Percentiles rank a stretch among this genome's conserved stretches.
Conservation (phyloP, 30 jellyfish, hydroid and myxozoan species). For the Phacellophora camtschatica region DNA sequence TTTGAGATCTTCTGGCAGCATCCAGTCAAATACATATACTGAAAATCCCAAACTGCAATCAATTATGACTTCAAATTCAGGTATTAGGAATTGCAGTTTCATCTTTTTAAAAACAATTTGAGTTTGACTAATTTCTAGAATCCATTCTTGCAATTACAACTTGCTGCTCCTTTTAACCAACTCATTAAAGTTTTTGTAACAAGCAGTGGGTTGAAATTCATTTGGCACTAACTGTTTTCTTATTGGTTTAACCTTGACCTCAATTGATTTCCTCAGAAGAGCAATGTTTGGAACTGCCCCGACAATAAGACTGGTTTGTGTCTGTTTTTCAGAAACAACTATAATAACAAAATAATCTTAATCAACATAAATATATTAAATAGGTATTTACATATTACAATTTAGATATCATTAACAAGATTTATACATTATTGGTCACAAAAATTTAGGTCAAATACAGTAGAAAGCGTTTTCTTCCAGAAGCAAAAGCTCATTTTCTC, state of each 20-base stretch:
- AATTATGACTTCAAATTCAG: slow-evolving; percentile 25
- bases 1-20: slow-evolving; percentile 34
- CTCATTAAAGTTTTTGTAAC: background rate
- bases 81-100: background rate
- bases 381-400: too few species aligned
- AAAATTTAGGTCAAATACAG: too few species aligned
- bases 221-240: background rate
- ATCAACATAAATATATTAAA: too few species aligned
- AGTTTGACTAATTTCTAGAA: background rate
- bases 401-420: too few species aligned
- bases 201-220: background rate
- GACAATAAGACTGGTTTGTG: background rate
- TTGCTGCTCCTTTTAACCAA: background rate
- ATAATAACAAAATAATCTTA: background rate
- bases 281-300: background rate
- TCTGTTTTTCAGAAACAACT: background rate
- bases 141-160: background rate
- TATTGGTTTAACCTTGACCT: background rate
- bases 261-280: background rate
- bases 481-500: too few species aligned
- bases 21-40: slow-evolving; percentile 47
- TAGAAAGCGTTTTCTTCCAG: too few species aligned
- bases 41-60: slow-evolving; percentile 13
- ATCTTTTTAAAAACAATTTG: background rate
- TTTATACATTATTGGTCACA: too few species aligned